Evolutionary conservation across 1,140 invertebrate species (phyloP), one percentile per base, ranked within the genome.

Genomic region (Holotrichia oblita): DNA sequence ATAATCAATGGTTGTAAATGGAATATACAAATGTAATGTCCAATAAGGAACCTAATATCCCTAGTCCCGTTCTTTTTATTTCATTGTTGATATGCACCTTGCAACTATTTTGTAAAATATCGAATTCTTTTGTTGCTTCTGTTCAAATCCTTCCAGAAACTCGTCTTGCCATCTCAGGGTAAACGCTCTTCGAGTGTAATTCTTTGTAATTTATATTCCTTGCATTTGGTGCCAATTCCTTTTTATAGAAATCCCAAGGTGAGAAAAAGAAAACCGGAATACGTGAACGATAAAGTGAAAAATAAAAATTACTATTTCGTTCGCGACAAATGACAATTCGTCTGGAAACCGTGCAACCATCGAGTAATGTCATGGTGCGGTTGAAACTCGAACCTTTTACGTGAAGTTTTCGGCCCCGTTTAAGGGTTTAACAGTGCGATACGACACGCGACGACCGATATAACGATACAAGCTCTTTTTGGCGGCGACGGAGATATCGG

Each of bases 341-440:
- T 69, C 61, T 69, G 61, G 61, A 34, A 34, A 69, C 6, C 48
- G n/a, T 55, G 17, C 48, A 17, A 17, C 48, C 48, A 55, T 55
- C 48, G 12, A 69, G 20, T 22, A 22, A 69, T 20, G 22, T 22
- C 10, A 34, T 69, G 61, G 61, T 14, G 17, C 14, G 61, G 61
- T 34, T 22, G 61, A 69, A 69, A 22, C 61, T 69, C 22, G 3
- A 69, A 69, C 27, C 61, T 22, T 69, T 48, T 27, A 20, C 61
- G 61, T 14, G 61, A 34, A 24, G 61, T 69, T 22, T 69, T 69
- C 61, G 61, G 61, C 61, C 27, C 61, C 61, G 61, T 69, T 69
- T 69, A 24, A 69, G 61, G 61, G 27, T 69, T 69, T 69, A 69
- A 69, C 61, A 69, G 61, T 69, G 61, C 61, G 61, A 69, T 69